These are phyloP conservation scores for Dasypogon diadema DNA, from an alignment of 2,888 invertebrate genomes.

Conservation along the genomic window DNA sequence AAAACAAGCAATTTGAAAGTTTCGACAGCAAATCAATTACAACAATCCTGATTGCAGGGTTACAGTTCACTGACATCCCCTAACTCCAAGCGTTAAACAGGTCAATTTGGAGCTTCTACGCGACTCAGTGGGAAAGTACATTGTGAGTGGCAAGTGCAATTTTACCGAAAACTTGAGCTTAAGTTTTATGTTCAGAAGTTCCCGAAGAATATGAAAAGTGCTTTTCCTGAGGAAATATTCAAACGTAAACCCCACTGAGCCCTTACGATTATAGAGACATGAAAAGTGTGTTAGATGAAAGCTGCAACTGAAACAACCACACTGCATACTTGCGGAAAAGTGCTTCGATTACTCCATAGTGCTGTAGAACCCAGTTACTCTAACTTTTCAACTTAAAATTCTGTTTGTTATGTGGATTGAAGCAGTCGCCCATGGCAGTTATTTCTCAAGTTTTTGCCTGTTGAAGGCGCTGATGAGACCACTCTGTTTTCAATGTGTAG, in stretches of 20 bases:
- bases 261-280: conserved; percentile 43
- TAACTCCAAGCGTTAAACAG: conserved; percentile 11
- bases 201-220: conserved; percentile 37
- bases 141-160: conserved; percentile 34
- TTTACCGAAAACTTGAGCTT: conserved; percentile 43
- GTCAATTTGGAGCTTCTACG: conserved; percentile 26
- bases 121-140: not conserved
- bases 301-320: conserved; percentile 35
- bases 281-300: conserved; percentile 43
- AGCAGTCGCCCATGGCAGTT: not conserved
- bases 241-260: conserved; percentile 36
- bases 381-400: conserved; percentile 40
- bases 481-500: not conserved
- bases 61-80: conserved; percentile 33
- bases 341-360: conserved; percentile 38
- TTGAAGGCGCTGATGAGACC: not conserved
- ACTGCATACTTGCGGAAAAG: conserved; percentile 37
- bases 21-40: too few species aligned
- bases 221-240: conserved; percentile 26
- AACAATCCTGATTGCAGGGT: too few species aligned
- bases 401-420: conserved; percentile 20
- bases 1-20: too few species aligned
- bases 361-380: conserved; percentile 14
- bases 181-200: conserved; percentile 36
- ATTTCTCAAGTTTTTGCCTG: not conserved